Percentiles rank a stretch among this genome's conserved stretches.
Evolutionary conservation across 2,888 invertebrate genomes (phyloP).

Genomic region (Macropis europaea): DNA sequence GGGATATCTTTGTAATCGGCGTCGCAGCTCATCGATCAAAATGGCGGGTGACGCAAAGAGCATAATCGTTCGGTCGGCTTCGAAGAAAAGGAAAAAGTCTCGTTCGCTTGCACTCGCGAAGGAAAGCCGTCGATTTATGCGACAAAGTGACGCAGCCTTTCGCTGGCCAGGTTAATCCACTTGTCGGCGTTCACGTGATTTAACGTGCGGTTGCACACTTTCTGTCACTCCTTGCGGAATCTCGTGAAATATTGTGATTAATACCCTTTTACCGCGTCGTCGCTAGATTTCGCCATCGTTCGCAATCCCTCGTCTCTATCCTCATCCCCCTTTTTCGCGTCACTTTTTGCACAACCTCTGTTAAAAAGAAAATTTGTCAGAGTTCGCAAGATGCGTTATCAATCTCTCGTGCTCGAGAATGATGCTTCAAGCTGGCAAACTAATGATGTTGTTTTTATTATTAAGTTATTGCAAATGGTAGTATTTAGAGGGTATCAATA

Average conservation of each 20-base stretch:
- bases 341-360: neutral
- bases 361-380: no score
- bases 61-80: slow-evolving; percentile 22
- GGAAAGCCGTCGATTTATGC: slow-evolving; percentile 45
- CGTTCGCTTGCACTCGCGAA: slow-evolving; percentile 8
- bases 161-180: slow-evolving; percentile 53
- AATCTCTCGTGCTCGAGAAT: no score
- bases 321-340: neutral
- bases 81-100: slow-evolving; percentile 17
- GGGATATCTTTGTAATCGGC: slow-evolving; percentile 24
- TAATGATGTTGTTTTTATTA: no score
- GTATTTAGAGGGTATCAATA: no score
- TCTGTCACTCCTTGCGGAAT: slow-evolving; percentile 37
- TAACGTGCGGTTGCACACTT: slow-evolving; percentile 49
- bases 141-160: slow-evolving; percentile 46
- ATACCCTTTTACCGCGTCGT: slow-evolving; percentile 40
- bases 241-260: slow-evolving; percentile 47
- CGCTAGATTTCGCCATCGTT: slow-evolving; percentile 24
- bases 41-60: slow-evolving; percentile 30
- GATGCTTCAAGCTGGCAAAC: no score
- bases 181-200: slow-evolving; percentile 50
- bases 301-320: neutral
- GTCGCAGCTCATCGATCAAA: slow-evolving; percentile 36
- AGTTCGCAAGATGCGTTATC: no score
- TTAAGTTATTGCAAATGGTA: no score